A percentile compares a stretch with the other conserved stretches of the same genome.
Evolutionary conservation across 2,113 vertebrate species (phyloP).

Genomic region (Dryoscopus gambensis): DNA sequence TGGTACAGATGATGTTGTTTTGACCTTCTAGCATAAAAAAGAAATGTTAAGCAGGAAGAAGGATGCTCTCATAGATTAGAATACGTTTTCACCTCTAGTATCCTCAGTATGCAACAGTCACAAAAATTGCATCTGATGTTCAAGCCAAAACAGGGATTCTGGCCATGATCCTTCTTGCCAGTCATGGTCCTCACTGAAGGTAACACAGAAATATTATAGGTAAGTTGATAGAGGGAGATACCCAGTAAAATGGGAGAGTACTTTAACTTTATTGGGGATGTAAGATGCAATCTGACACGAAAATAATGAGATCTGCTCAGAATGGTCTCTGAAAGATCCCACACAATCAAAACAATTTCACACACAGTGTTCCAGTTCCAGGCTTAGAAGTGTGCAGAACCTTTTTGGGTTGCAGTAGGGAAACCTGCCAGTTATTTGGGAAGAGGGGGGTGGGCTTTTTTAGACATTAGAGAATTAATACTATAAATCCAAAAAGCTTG

Average conservation of each 20-base stretch:
- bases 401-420: not conserved
- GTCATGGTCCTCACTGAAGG: not conserved
- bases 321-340: not conserved
- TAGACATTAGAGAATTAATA: not conserved
- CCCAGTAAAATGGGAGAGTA: not conserved
- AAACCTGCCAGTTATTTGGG: not conserved
- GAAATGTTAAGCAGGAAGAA: not conserved
- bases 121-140: not conserved
- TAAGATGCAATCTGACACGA: not conserved
- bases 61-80: not conserved
- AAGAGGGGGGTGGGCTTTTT: not conserved
- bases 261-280: not conserved
- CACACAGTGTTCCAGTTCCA: not conserved
- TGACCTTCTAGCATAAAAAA: not conserved
- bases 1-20: not conserved
- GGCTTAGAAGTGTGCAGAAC: not conserved
- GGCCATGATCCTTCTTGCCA: not conserved
- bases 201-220: not conserved
- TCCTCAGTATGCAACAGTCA: not conserved
- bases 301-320: not conserved
- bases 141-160: not conserved
- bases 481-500: not conserved
- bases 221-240: not conserved
- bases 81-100: not conserved
- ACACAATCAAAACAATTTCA: not conserved